Conservation (phyloP, 53 echinoderm and acorn worm species). For the Mesocentrotus franciscanus region DNA sequence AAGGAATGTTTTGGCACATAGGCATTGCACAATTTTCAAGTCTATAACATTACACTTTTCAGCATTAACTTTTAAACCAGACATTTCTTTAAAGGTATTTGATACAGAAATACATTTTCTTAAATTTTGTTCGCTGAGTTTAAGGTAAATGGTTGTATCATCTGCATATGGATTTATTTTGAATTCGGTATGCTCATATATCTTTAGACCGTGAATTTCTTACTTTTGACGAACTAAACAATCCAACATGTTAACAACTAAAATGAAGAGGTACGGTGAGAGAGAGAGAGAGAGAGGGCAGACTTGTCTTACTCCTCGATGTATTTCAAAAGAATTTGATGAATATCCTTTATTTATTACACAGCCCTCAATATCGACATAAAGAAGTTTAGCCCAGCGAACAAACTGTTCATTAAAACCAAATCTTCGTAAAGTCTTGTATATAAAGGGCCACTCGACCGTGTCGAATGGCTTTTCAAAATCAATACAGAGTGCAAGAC, state of each 20-base stretch:
- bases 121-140: too few species aligned
- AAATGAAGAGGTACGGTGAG: not conserved
- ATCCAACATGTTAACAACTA: not conserved
- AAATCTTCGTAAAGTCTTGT: not conserved
- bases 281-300: too few species aligned
- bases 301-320: conserved; percentile 34
- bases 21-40: not conserved
- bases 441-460: not conserved
- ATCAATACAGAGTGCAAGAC: not conserved
- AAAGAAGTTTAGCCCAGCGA: not conserved
- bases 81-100: not conserved
- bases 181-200: too few species aligned
- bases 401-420: conserved; percentile 8
- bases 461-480: not conserved
- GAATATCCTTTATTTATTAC: conserved; percentile 46
- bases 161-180: too few species aligned
- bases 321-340: not conserved
- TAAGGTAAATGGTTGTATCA: too few species aligned
- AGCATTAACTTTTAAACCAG: not conserved
- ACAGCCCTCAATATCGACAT: not conserved
- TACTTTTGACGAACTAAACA: not conserved
- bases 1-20: not conserved
- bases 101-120: too few species aligned
- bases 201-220: too few species aligned
- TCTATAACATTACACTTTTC: not conserved